Percentiles rank a stretch among this genome's conserved stretches.
These are phyloP conservation scores for Platanista minor DNA, from an alignment of 2,113 vertebrate genomes.

Conservation along the genomic window DNA sequence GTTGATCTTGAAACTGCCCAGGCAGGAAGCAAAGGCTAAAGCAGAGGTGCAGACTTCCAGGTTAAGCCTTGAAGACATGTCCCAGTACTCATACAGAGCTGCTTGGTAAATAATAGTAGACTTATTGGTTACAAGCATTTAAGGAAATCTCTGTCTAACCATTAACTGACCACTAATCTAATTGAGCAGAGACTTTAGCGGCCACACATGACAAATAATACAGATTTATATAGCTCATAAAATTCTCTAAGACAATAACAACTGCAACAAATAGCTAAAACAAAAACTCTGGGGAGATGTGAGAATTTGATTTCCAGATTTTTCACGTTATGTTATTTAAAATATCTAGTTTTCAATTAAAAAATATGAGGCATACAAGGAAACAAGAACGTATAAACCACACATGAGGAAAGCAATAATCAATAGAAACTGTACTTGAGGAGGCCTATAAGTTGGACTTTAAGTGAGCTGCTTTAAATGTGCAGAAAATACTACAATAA, in stretches of 20 bases:
- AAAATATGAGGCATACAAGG: background rate
- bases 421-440: background rate
- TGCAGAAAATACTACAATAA: background rate
- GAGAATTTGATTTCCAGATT: background rate
- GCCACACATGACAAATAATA: background rate
- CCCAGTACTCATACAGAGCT: too few species aligned
- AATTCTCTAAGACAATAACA: background rate
- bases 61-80: background rate
- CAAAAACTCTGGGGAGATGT: background rate
- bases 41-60: background rate
- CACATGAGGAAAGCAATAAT: background rate
- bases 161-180: background rate
- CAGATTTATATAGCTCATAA: background rate
- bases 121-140: background rate
- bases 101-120: background rate
- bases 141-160: background rate
- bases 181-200: background rate
- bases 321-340: background rate
- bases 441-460: background rate
- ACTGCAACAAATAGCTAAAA: background rate
- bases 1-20: background rate
- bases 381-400: background rate
- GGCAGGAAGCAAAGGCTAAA: background rate
- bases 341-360: background rate
- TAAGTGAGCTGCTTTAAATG: background rate